These are phyloP conservation scores for Sinocyclocheilus grahami DNA, from an alignment of 2,113 vertebrate species.

Conservation along the genomic window DNA sequence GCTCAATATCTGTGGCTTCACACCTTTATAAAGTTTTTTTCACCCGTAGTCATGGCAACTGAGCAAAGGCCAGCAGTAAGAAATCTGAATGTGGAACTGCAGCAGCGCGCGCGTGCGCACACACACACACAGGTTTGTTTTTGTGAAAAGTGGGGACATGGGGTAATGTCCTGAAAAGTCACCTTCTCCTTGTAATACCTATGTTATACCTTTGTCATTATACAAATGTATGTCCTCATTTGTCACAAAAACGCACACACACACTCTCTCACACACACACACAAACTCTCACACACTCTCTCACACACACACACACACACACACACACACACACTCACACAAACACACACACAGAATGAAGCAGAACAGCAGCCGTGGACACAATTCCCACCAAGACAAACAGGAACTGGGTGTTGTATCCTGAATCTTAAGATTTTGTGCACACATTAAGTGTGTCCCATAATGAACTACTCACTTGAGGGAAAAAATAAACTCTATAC, in stretches of 20 bases:
- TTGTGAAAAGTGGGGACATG: no score
- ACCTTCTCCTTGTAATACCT: no score
- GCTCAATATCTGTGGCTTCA: constrained; percentile 18
- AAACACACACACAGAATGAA: constrained; percentile 16
- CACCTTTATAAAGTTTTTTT: constrained; percentile 25
- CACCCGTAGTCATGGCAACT: constrained; percentile 49
- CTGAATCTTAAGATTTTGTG: background rate
- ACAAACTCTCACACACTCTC: no score
- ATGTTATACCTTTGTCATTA: no score
- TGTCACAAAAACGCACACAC: constrained; percentile 6
- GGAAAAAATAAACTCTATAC: background rate
- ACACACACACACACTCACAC: background rate
- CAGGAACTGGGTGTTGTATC: constrained; percentile 46
- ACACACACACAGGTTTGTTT: background rate
- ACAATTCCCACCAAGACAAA: constrained; percentile 29
- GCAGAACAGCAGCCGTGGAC: background rate
- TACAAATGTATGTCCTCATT: no score
- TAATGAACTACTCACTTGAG: background rate
- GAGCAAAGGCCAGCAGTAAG: constrained; percentile 37
- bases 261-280: no score
- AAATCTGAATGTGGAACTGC: background rate
- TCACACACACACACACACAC: background rate
- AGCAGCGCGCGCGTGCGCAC: background rate
- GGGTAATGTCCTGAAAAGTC: no score
- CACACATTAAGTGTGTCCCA: background rate